Percentiles rank a stretch among this genome's conserved stretches.
Conservation (phyloP, 2,113 vertebrate genomes). For the Festucalex cinctus region DNA sequence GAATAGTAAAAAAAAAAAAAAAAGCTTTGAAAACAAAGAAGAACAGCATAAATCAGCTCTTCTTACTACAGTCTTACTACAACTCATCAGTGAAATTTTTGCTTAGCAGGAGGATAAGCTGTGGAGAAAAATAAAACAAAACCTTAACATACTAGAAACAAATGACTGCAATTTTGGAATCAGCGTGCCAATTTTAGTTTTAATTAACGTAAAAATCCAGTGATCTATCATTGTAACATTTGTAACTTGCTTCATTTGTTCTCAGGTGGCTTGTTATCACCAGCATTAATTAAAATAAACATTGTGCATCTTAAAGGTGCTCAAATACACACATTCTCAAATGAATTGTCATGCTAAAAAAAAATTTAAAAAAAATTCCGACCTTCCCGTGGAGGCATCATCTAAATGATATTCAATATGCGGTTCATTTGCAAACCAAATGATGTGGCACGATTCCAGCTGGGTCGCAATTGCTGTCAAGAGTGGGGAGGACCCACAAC, state of each 20-base stretch:
- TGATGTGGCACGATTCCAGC: constrained; percentile 8
- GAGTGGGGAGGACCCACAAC: neutral
- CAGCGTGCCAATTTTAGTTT: too few species aligned
- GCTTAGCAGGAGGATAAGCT: too few species aligned
- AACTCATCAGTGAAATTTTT: too few species aligned
- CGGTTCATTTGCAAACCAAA: constrained; percentile 4
- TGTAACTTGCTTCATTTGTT: neutral
- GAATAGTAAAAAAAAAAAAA: too few species aligned
- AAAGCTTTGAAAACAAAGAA: too few species aligned
- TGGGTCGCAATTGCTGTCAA: neutral
- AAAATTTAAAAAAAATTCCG: neutral
- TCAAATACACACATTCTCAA: neutral
- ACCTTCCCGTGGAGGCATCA: neutral
- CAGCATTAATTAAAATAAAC: neutral
- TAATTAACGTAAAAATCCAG: too few species aligned
- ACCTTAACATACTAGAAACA: too few species aligned
- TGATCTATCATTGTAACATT: too few species aligned
- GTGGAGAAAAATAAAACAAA: too few species aligned
- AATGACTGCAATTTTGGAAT: too few species aligned
- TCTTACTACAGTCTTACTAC: too few species aligned
- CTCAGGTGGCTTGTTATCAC: neutral
- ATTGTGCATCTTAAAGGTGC: neutral
- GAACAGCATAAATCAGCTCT: too few species aligned
- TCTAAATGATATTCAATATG: neutral
- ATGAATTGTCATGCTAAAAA: neutral